Conservation (phyloP, 1,140 invertebrate genomes). For the Drosophila murphyi region DNA sequence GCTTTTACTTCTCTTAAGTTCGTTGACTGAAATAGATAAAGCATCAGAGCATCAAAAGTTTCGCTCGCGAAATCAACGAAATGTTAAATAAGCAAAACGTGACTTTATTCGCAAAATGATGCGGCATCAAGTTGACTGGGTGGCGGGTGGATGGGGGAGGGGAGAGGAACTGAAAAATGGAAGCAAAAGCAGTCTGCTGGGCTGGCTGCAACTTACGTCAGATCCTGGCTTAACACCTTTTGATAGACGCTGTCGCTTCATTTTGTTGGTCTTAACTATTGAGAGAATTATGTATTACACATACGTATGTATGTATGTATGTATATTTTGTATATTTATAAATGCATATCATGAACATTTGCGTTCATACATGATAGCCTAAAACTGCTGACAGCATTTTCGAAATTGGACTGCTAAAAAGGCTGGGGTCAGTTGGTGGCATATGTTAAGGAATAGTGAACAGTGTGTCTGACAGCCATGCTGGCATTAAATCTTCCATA, state of each 20-base stretch:
- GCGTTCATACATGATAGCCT: constrained; percentile 32
- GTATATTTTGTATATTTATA: constrained; percentile 11
- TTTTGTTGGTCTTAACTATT: constrained; percentile 69
- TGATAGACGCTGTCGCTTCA: constrained; percentile 40
- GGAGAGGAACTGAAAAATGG: not conserved
- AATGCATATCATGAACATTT: constrained; percentile 11
- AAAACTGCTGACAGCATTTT: constrained; percentile 78
- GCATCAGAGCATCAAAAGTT: constrained; percentile 23
- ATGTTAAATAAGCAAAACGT: constrained; percentile 82
- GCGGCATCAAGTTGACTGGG: constrained; percentile 30
- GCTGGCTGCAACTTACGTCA: constrained; percentile 24
- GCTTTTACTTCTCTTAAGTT: not conserved
- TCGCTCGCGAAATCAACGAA: constrained; percentile 70
- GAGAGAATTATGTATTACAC: constrained; percentile 34
- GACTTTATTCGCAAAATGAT: constrained; percentile 79
- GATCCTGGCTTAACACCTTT: constrained; percentile 57
- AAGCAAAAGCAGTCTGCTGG: constrained; percentile 7
- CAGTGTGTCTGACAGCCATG: constrained; percentile 66
- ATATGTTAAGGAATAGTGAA: not conserved
- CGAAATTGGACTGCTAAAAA: constrained; percentile 59
- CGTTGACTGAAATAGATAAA: not conserved
- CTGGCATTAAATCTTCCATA: constrained; percentile 55
- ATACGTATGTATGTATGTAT: constrained; percentile 5
- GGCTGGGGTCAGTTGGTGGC: constrained; percentile 26
- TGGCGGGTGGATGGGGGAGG: too few relatives aligned